Conservation (phyloP, 2,888 invertebrate species). For the Thymelicus acteon region DNA sequence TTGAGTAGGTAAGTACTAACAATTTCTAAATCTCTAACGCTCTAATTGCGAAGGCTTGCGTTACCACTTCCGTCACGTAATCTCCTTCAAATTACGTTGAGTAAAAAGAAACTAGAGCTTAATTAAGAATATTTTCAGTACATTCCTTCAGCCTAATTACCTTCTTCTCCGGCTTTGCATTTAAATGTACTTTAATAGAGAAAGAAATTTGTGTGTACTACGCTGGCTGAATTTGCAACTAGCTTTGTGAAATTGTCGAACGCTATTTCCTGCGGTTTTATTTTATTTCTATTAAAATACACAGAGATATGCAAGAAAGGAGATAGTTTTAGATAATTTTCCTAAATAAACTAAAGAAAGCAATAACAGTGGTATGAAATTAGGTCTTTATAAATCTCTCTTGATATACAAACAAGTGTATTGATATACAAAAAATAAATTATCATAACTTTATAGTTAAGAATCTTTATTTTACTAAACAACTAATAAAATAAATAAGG, state of each 20-base stretch:
- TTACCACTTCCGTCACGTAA: constrained; percentile 29
- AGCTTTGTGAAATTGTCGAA: constrained; percentile 29
- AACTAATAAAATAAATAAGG: no score
- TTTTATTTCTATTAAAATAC: constrained; percentile 12
- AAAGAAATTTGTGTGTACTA: constrained; percentile 69
- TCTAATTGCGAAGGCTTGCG: not conserved
- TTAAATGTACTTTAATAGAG: constrained; percentile 75
- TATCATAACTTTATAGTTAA: no score
- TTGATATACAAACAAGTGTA: no score
- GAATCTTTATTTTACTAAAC: not conserved
- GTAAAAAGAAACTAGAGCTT: constrained; percentile 45
- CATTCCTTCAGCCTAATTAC: constrained; percentile 73
- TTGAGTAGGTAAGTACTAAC: not conserved
- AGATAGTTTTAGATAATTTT: not conserved
- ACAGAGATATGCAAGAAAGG: not conserved
- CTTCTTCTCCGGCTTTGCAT: constrained; percentile 71
- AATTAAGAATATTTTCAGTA: constrained; percentile 70
- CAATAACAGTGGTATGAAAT: no score
- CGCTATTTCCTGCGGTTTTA: constrained; percentile 12
- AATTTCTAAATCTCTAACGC: not conserved
- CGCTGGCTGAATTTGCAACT: constrained; percentile 49
- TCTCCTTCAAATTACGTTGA: constrained; percentile 28
- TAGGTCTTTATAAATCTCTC: no score
- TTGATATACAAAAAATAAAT: no score
- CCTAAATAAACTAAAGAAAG: no score